Evolutionary conservation across 2,888 invertebrate species (phyloP).

Genomic region (Athripsodes cinereus): DNA sequence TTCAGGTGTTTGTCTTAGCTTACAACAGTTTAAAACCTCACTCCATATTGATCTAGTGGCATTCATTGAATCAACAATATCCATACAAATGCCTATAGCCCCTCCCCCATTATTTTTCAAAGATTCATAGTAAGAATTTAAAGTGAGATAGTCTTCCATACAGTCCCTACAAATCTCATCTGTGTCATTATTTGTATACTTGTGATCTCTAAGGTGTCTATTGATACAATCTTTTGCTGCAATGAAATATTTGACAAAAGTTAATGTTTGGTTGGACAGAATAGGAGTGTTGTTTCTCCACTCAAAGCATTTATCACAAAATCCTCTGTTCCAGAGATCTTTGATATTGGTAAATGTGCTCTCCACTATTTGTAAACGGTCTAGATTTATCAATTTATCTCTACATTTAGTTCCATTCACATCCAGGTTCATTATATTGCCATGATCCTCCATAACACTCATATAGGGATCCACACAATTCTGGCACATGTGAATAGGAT

Average conservation of each 20-base stretch:
- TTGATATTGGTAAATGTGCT: constrained; percentile 50
- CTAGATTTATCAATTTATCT: constrained; percentile 53
- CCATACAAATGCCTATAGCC: constrained; percentile 56
- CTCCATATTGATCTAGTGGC: constrained; percentile 59
- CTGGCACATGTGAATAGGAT: constrained; percentile 57
- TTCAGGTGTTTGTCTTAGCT: constrained; percentile 51
- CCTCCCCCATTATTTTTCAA: constrained; percentile 53
- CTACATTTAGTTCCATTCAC: constrained; percentile 54
- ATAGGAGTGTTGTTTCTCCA: constrained; percentile 40
- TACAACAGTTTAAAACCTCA: constrained; percentile 50
- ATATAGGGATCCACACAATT: constrained; percentile 52
- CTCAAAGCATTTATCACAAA: constrained; percentile 56
- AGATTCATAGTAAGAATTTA: constrained; percentile 54
- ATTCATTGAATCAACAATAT: constrained; percentile 66
- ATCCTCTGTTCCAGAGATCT: constrained; percentile 55
- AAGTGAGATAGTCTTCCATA: constrained; percentile 44
- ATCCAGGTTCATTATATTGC: constrained; percentile 41
- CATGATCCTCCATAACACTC: constrained; percentile 45
- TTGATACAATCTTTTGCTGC: constrained; percentile 43
- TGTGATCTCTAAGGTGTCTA: constrained; percentile 32
- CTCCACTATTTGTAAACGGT: constrained; percentile 56
- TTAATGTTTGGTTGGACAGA: constrained; percentile 45
- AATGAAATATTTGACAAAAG: constrained; percentile 44
- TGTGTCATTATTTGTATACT: constrained; percentile 34
- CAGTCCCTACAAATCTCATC: constrained; percentile 49